phyloP scores from a whole-genome alignment of 1,140 invertebrate species.

The Holotrichia oblita region DNA sequence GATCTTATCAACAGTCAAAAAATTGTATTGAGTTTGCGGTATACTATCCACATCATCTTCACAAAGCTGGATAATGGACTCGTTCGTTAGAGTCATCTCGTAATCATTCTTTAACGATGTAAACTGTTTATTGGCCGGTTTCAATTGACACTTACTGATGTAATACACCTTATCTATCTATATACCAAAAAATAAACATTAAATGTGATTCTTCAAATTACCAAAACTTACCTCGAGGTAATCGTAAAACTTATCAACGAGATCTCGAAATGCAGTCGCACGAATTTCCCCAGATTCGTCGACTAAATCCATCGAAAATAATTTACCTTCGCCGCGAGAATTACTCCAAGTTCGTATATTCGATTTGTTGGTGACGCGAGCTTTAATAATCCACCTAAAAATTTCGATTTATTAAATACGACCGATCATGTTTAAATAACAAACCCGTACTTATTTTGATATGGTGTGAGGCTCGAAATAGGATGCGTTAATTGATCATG shows the following conservation, averaged over 20 bases:
- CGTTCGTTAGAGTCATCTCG: slow-evolving; percentile 90
- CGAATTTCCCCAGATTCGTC: slow-evolving; percentile 96
- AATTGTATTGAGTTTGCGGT: slow-evolving; percentile 85
- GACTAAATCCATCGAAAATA: slow-evolving; percentile 92
- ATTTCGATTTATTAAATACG: slow-evolving; percentile 36
- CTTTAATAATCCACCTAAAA: slow-evolving; percentile 92
- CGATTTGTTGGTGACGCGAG: slow-evolving; percentile 86
- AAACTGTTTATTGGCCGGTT: slow-evolving; percentile 93
- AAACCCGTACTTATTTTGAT: slow-evolving; percentile 81
- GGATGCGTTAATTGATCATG: slow-evolving; percentile 67
- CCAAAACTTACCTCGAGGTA: slow-evolving; percentile 81
- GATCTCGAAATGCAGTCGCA: slow-evolving; percentile 92
- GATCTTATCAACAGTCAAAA: slow-evolving; percentile 81
- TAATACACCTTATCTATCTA: slow-evolving; percentile 88
- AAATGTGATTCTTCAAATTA: neutral
- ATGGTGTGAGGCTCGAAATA: slow-evolving; percentile 85
- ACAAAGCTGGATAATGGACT: slow-evolving; percentile 81
- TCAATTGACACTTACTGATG: slow-evolving; percentile 82
- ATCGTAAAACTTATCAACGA: slow-evolving; percentile 91
- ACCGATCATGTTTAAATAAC: neutral
- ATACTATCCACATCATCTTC: slow-evolving; percentile 71
- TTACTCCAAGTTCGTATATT: slow-evolving; percentile 89
- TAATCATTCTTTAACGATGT: slow-evolving; percentile 91
- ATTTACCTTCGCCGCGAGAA: slow-evolving; percentile 89
- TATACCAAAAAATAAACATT: slow-evolving; percentile 55